phyloP scores from a whole-genome alignment of 2,113 vertebrate species.

The Tachuris rubrigastra region DNA sequence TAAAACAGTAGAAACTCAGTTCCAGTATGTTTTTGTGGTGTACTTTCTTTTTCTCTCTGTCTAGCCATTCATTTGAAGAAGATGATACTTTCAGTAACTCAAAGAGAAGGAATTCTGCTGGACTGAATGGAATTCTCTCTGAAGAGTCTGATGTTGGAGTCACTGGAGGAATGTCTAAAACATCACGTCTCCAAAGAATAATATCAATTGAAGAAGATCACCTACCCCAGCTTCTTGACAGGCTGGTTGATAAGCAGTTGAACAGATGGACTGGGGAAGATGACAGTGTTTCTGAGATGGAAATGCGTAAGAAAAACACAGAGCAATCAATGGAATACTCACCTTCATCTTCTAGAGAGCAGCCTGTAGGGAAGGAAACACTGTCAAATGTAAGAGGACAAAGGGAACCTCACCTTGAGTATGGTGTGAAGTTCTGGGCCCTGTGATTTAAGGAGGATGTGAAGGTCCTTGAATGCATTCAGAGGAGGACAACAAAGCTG shows the following conservation, averaged over 20 bases:
- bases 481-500: background rate
- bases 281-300: background rate
- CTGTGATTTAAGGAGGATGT: background rate
- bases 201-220: slow-evolving; percentile 96
- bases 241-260: slow-evolving; percentile 65
- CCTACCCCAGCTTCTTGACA: slow-evolving; percentile 84
- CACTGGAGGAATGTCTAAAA: background rate
- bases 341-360: slow-evolving; percentile 70
- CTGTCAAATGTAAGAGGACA: slow-evolving; percentile 57
- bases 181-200: slow-evolving; percentile 81
- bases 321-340: background rate
- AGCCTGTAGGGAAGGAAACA: slow-evolving; percentile 84
- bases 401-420: background rate
- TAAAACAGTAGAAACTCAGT: background rate
- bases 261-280: slow-evolving; percentile 79
- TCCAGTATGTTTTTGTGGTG: background rate
- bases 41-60: background rate
- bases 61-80: slow-evolving; percentile 76
- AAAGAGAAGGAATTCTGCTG: slow-evolving; percentile 62
- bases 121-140: slow-evolving; percentile 58
- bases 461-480: background rate
- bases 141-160: slow-evolving; percentile 39
- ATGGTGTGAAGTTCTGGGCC: background rate
- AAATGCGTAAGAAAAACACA: background rate
- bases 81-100: slow-evolving; percentile 66